Evolutionary conservation across 2,888 invertebrate species (phyloP), one percentile per base, ranked within the genome.

Genomic region (Leptinotarsa rubiginosa): DNA sequence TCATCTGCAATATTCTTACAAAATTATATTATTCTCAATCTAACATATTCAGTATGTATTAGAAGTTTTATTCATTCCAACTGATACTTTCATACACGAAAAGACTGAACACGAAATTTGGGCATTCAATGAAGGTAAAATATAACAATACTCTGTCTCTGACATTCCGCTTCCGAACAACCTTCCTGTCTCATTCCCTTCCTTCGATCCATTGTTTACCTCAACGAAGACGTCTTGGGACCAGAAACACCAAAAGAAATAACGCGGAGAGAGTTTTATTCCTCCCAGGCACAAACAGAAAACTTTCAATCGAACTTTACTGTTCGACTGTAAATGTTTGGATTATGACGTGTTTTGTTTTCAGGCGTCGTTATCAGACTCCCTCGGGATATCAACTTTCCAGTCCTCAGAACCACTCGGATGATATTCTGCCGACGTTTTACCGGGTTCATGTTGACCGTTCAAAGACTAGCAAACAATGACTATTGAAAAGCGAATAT

Each of bases 271-370:
- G 56, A 69, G 56, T 56, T 69, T 56, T 56, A 69, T 76, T 78
- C 75, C 70, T 72, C 72, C 69, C 72, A 79, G 76, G 75, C 75
- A 75, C 77, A 78, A 77, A 81, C 79, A 78, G 81, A 80, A 82
- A 83, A 82, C 78, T 82, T 83, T 82, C 82, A 83, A 83, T 83
- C 82, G 82, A 82, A 82, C 82, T 80, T 83, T 83, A 81, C 80
- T 80, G 80, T 80, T 81, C 82, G 78, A 80, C 80, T 81, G 77
- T 77, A 79, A 77, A 73, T 75, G 79, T 76, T 80, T 72, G 78
- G 79, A 79, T 81, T 81, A 81, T 81, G 81, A 81, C 78, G 82
- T 83, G 80, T 82, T 81, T 81, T 80, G 80, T 81, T 81, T 81
- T 79, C 80, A 74, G 73, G 68, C 79, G 80, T 81, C 80, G 80